Conservation (phyloP, 2,113 vertebrate genomes). For the Melospiza georgiana region DNA sequence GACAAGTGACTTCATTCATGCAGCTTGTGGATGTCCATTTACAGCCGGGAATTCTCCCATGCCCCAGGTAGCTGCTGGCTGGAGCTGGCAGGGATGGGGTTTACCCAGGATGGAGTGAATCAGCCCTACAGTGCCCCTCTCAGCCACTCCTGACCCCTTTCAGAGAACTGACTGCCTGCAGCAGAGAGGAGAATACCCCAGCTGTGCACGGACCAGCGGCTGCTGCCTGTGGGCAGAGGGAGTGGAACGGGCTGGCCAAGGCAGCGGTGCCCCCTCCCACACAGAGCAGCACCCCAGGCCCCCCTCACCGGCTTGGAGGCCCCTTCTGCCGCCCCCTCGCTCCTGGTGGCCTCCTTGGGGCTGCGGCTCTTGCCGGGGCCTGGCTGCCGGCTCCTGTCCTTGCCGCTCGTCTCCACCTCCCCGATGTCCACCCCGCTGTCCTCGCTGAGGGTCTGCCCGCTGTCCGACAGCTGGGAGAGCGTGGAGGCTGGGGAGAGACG, state of each 20-base stretch:
- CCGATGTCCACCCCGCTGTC: constrained; percentile 97
- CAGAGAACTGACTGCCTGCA: not conserved
- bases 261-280: not conserved
- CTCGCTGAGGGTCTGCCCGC: constrained; percentile 94
- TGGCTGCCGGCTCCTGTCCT: constrained; percentile 78
- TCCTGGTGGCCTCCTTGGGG: constrained; percentile 62
- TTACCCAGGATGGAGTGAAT: not conserved
- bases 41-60: not conserved
- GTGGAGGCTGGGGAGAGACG: constrained; percentile 81
- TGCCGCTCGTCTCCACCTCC: constrained; percentile 82
- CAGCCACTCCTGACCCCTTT: not conserved
- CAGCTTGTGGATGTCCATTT: not conserved
- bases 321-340: constrained; percentile 70
- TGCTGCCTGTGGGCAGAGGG: not conserved
- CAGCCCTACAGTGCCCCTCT: not conserved
- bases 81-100: not conserved
- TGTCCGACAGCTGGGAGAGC: constrained; percentile 94
- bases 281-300: not conserved
- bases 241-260: rapidly evolving
- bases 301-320: constrained; percentile 88
- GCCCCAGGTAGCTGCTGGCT: not conserved
- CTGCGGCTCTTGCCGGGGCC: constrained; percentile 76
- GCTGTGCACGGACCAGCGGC: rapidly evolving
- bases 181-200: rapidly evolving
- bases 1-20: not conserved